Percentiles rank a stretch among this genome's conserved stretches.
Conservation (phyloP, 2,888 invertebrate genomes). For the Cataglyphis rosenhaueri region DNA sequence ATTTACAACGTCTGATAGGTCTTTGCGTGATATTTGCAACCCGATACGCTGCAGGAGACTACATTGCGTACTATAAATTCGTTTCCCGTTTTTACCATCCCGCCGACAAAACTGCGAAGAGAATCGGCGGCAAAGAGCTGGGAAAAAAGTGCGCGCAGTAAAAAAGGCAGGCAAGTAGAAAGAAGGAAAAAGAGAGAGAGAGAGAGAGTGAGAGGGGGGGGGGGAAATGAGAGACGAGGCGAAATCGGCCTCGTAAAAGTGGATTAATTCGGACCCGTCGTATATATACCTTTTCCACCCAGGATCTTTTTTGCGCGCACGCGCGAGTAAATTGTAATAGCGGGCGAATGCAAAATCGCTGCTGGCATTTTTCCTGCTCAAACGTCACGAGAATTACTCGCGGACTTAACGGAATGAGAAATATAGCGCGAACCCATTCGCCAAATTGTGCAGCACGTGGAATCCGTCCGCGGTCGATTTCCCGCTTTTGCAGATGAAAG, state of each 20-base stretch:
- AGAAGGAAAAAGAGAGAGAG: constrained; percentile 3
- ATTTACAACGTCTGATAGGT: constrained; percentile 21
- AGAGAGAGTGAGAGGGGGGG: constrained; percentile 25
- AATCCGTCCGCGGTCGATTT: constrained; percentile 26
- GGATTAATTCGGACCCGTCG: constrained; percentile 54
- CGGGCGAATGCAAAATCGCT: constrained; percentile 51
- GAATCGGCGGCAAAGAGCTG: constrained; percentile 6
- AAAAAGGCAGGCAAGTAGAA: background rate
- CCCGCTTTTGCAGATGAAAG: constrained; percentile 36
- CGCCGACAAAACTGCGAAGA: constrained; percentile 11
- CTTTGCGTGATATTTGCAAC: constrained; percentile 20
- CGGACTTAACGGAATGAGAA: constrained; percentile 44
- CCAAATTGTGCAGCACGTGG: constrained; percentile 26
- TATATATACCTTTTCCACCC: background rate
- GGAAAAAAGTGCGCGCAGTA: constrained; percentile 27
- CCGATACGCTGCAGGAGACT: constrained; percentile 2
- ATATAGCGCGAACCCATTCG: constrained; percentile 26
- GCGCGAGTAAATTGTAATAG: constrained; percentile 51
- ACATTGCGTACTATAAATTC: constrained; percentile 47
- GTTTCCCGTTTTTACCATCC: background rate
- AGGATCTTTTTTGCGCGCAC: constrained; percentile 30
- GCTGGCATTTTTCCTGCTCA: constrained; percentile 37
- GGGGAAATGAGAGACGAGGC: background rate
- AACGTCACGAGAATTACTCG: constrained; percentile 52
- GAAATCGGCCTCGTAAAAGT: constrained; percentile 58